These are phyloP conservation scores for Beaufortia kweichowensis DNA, from an alignment of 2,113 vertebrate genomes.

Conservation along the genomic window DNA sequence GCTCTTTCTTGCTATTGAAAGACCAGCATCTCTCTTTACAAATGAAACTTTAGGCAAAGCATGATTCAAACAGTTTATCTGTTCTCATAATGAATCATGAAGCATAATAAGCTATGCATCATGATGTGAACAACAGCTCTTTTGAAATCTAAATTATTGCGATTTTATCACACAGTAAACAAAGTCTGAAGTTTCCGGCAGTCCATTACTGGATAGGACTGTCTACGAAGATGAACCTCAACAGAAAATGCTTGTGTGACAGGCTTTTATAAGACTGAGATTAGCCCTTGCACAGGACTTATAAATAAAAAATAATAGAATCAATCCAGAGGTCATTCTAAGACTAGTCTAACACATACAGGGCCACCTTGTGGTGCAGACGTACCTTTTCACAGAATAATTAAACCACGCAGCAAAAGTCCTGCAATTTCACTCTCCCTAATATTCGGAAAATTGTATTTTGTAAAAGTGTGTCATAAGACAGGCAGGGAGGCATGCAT, in stretches of 20 bases:
- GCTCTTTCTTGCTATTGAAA: background rate
- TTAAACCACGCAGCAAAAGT: background rate
- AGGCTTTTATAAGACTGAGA: background rate
- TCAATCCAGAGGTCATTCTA: background rate
- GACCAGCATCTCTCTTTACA: background rate
- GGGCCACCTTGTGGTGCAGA: conserved; percentile 60
- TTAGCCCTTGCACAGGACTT: background rate
- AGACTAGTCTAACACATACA: conserved; percentile 39
- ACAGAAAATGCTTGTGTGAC: background rate
- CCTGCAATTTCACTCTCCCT: background rate
- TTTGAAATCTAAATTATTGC: background rate
- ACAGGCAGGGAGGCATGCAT: background rate
- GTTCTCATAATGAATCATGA: background rate
- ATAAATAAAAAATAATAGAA: too few species aligned
- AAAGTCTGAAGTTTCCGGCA: background rate
- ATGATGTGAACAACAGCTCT: background rate
- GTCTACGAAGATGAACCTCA: conserved; percentile 8
- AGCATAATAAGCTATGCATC: background rate
- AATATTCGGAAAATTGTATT: background rate
- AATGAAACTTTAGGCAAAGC: background rate
- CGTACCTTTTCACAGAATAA: background rate
- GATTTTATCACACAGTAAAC: background rate
- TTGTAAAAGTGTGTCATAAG: background rate
- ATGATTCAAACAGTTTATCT: background rate
- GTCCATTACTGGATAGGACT: background rate